These are phyloP conservation scores for Drosophila subpulchrella DNA, from an alignment of 1,140 invertebrate genomes.

Conservation along the genomic window DNA sequence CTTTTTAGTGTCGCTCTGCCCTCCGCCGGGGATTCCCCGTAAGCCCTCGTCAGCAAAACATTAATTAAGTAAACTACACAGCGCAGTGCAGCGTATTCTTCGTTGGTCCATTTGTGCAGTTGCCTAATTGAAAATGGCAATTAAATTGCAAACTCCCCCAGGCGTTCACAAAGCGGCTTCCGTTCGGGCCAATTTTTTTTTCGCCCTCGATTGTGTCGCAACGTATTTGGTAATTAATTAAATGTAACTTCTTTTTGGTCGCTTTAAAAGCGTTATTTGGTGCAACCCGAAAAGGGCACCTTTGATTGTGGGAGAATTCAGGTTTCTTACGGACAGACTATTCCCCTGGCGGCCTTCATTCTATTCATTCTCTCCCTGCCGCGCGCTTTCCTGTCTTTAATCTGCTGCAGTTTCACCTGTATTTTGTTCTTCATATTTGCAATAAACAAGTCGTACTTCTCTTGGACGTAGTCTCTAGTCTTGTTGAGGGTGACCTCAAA, in stretches of 20 bases:
- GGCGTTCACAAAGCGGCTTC: constrained; percentile 20
- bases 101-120: constrained; percentile 37
- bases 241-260: constrained; percentile 26
- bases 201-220: constrained; percentile 10
- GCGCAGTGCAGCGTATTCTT: constrained; percentile 39
- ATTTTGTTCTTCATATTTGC: not conserved
- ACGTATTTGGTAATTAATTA: constrained; percentile 58
- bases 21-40: constrained; percentile 3
- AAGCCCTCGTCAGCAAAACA: constrained; percentile 21
- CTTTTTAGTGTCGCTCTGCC: constrained; percentile 4
- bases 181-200: constrained; percentile 22
- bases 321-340: not conserved
- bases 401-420: no score
- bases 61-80: constrained; percentile 49
- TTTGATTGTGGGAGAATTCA: not conserved
- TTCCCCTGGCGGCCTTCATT: not conserved
- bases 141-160: constrained; percentile 48
- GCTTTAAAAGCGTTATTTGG: not conserved
- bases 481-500: not conserved
- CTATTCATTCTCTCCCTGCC: not conserved
- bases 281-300: not conserved
- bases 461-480: not conserved
- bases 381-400: not conserved
- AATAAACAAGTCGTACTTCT: not conserved
- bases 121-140: constrained; percentile 76